phyloP scores from a whole-genome alignment of 2,113 vertebrate genomes.

The Seriola rivoliana region DNA sequence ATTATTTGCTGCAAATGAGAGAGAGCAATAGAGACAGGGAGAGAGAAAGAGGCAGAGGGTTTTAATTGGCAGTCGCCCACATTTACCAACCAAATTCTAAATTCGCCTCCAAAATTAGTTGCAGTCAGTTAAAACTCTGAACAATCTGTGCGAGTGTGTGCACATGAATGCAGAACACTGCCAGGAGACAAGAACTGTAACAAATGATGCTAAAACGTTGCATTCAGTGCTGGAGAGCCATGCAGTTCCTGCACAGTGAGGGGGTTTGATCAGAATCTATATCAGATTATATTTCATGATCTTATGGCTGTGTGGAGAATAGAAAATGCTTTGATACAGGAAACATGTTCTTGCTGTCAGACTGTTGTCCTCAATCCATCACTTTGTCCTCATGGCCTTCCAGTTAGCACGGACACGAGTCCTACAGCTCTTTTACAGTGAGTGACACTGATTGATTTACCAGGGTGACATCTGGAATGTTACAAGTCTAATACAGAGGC shows the following conservation, averaged over 20 bases:
- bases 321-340: background rate
- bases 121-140: constrained; percentile 20
- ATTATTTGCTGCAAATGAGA: constrained; percentile 65
- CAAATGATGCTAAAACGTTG: background rate
- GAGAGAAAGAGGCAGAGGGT: background rate
- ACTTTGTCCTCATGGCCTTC: background rate
- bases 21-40: constrained; percentile 15
- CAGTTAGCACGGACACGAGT: background rate
- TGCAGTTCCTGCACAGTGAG: background rate
- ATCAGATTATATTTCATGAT: constrained; percentile 6
- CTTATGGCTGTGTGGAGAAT: background rate
- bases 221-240: background rate
- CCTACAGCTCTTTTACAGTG: background rate
- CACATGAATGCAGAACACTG: background rate
- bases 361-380: background rate
- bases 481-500: background rate
- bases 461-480: background rate
- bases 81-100: constrained; percentile 23
- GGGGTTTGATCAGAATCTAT: background rate
- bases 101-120: constrained; percentile 15
- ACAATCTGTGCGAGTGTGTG: constrained; percentile 17
- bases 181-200: background rate
- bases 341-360: background rate
- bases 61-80: constrained; percentile 54
- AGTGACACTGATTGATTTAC: background rate